Evolutionary conservation across 35 echinoderm and acorn worm genomes (phyloP).

Genomic region (Stichopus chloronotus): DNA sequence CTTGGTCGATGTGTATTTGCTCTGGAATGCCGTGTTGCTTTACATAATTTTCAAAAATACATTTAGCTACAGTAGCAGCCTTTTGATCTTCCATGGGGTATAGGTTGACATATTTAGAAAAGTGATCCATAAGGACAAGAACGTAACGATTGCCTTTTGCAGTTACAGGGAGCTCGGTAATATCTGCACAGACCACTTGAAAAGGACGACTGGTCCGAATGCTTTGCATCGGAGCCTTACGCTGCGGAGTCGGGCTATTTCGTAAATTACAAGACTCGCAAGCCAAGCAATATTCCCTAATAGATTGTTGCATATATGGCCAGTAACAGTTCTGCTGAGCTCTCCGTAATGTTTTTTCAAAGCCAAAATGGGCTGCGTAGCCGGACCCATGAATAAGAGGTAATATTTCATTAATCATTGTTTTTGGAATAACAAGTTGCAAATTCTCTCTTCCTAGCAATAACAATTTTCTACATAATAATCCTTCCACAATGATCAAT

Average conservation of each 20-base stretch:
- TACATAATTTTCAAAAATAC: too few relatives aligned
- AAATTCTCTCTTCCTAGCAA: not conserved
- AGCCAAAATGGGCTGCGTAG: not conserved
- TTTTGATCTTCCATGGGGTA: too few relatives aligned
- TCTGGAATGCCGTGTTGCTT: too few relatives aligned
- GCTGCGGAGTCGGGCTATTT: not conserved
- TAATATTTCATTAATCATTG: not conserved
- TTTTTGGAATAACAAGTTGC: constrained; percentile 11
- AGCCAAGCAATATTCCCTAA: not conserved
- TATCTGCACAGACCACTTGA: too few relatives aligned
- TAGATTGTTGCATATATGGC: not conserved
- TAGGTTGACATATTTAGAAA: too few relatives aligned
- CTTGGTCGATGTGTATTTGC: too few relatives aligned
- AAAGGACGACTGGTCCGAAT: too few relatives aligned
- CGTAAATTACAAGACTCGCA: not conserved
- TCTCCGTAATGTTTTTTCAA: constrained; percentile 6
- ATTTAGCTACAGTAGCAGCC: too few relatives aligned
- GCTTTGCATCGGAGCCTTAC: constrained; percentile 2
- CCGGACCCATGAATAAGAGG: not conserved
- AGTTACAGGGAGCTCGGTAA: too few relatives aligned
- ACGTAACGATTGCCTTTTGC: too few relatives aligned
- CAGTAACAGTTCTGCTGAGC: not conserved
- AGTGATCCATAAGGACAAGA: too few relatives aligned
- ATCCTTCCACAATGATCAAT: not conserved
- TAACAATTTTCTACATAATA: not conserved